Percentiles rank a stretch among this genome's conserved stretches.
phyloP scores from a whole-genome alignment of 2,113 vertebrate species.

The Tachycineta bicolor region DNA sequence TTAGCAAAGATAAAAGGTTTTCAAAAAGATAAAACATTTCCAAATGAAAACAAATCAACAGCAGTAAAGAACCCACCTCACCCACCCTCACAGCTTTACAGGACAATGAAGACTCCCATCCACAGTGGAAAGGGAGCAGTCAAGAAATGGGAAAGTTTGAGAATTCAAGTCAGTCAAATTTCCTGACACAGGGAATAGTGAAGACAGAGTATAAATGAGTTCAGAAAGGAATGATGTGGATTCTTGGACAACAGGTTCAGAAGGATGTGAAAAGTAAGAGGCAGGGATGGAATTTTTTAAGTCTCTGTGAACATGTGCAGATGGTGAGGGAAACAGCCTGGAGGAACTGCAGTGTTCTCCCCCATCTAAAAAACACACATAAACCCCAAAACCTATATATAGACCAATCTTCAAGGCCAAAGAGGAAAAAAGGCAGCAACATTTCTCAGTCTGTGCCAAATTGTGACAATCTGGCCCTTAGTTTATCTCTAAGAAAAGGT shows the following conservation, averaged over 20 bases:
- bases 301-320: fast-evolving
- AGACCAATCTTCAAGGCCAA: background rate
- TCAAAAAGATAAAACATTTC: background rate
- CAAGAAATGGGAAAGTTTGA: background rate
- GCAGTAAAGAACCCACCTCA: background rate
- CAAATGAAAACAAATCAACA: background rate
- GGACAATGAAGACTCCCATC: background rate
- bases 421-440: background rate
- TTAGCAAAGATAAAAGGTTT: background rate
- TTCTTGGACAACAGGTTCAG: background rate
- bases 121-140: background rate
- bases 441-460: background rate
- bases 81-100: background rate
- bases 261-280: background rate
- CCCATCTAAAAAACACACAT: fast-evolving
- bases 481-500: fast-evolving
- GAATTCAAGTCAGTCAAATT: background rate
- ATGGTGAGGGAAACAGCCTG: background rate
- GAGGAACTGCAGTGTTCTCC: fast-evolving
- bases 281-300: fast-evolving
- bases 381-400: fast-evolving
- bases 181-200: fast-evolving
- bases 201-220: background rate
- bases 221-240: background rate
- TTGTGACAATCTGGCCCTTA: fast-evolving